A percentile compares a stretch with the other conserved stretches of the same genome.
Evolutionary conservation across 2,797 vertebrate species (phyloP).

Genomic region (Telmatherina bonti): DNA sequence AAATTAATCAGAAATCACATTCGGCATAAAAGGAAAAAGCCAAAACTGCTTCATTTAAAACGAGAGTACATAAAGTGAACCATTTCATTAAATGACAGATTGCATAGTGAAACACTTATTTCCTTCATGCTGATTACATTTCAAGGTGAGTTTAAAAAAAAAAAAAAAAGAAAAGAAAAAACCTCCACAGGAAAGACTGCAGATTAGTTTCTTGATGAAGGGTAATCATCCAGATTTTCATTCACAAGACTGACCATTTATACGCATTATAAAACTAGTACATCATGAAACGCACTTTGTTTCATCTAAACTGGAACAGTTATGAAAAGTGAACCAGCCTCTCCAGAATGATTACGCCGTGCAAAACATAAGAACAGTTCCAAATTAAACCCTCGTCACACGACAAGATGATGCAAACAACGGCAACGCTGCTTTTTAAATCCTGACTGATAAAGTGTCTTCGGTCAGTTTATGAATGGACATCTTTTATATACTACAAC

Average conservation of each 20-base stretch:
- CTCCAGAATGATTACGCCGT: not conserved
- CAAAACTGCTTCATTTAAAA: not conserved
- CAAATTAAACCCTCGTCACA: not conserved
- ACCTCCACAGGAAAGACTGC: not conserved
- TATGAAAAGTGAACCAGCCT: not conserved
- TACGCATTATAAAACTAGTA: not conserved
- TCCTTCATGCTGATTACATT: conserved; percentile 20
- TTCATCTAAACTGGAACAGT: not conserved
- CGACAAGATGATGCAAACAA: not conserved
- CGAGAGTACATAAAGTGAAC: conserved; percentile 6
- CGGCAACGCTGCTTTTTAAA: not conserved
- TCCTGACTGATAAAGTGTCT: conserved; percentile 12
- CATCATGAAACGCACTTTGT: not conserved
- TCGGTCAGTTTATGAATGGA: conserved; percentile 20
- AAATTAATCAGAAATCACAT: not conserved
- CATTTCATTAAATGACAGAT: conserved; percentile 24
- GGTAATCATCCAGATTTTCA: conserved; percentile 26
- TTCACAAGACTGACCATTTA: conserved; percentile 17
- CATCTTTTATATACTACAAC: conserved; percentile 8
- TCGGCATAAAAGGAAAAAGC: not conserved
- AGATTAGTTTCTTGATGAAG: conserved; percentile 23
- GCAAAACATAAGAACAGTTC: not conserved
- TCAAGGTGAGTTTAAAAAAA: conserved; percentile 12
- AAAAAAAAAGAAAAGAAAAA: conserved; percentile 3
- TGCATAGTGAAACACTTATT: conserved; percentile 1